Conservation (phyloP, 2,888 invertebrate genomes). For the Drosophila neonasuta region DNA sequence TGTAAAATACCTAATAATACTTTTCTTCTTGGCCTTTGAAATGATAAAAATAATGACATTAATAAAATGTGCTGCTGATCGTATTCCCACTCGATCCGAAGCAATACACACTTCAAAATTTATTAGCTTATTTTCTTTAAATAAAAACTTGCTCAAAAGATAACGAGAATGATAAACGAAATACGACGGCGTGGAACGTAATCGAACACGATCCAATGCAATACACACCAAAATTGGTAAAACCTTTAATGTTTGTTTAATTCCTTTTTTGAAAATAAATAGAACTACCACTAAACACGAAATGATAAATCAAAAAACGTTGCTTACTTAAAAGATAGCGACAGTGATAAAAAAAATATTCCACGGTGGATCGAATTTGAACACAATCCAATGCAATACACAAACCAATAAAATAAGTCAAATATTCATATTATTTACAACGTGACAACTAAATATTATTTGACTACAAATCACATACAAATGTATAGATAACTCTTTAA, state of each 20-base stretch:
- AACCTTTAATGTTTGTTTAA: background rate
- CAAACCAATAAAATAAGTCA: background rate
- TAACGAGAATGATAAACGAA: conserved; percentile 6
- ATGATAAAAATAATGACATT: too few species aligned
- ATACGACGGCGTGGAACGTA: background rate
- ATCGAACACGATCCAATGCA: background rate
- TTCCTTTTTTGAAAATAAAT: background rate
- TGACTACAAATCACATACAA: conserved; percentile 28
- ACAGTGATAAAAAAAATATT: conserved; percentile 1
- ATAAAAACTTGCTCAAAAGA: background rate
- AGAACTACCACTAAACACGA: conserved; percentile 24
- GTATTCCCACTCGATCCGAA: too few species aligned
- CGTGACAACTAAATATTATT: conserved; percentile 7
- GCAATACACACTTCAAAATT: too few species aligned
- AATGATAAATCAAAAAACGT: conserved; percentile 10
- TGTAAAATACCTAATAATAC: too few species aligned
- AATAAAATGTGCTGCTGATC: too few species aligned
- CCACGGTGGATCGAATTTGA: background rate
- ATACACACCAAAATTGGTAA: background rate
- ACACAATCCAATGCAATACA: conserved; percentile 1
- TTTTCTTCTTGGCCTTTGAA: too few species aligned
- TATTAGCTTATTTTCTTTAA: too few species aligned
- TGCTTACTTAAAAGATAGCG: conserved; percentile 3
- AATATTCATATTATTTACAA: conserved; percentile 6
- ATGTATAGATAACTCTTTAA: conserved; percentile 1